Evolutionary conservation across 2,797 vertebrate species (phyloP), one percentile per base, ranked within the genome.

Genomic region (Malacoraja senta): DNA sequence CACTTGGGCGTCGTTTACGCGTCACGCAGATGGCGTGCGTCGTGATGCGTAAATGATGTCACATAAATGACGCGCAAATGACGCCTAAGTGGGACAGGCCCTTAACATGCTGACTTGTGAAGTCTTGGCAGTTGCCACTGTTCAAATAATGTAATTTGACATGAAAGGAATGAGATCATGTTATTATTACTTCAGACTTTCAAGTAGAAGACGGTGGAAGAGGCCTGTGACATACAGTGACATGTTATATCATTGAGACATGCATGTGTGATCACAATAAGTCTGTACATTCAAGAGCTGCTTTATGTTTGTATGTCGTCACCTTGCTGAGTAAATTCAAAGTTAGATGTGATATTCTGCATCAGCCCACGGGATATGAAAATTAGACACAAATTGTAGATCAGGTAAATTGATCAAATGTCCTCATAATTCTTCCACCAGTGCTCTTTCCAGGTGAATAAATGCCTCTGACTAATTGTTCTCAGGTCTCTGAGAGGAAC

Each of bases 401-500:
- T 65, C 35, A 29, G 9, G 15, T 65, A 65, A 19, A 8, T 8
- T 65, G 9, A 2, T 88, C 10, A 12, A 58, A 29, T 83, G 10
- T 26, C 38, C 10, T n/a, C 13, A 19, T 81, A 84, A 29, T 84
- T 84, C 32, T 91, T 91, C 26, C 74, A 44, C 3, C 90, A 53
- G 24, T 74, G 10, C 38, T 76, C 88, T 35, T 44, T 53, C 35
- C 8, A 15, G 71, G 38, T n/a, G 21, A 76, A 58, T 92, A n/a
- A 58, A 76, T 29, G 12, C 12, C 35, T 68, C 29, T 65, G 38
- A 44, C 58, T 68, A 53, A 79, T 68, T 93, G 10, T 61, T 88
- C 13, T 21, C 83, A 99, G 98, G 98, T 96, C 0, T 98, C 98
- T 0, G 97, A 98, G 94, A 96, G 99, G 93, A 96, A 95, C 94